Evolutionary conservation across 1,140 invertebrate species (phyloP), one percentile per base, ranked within the genome.

Genomic region (Andrena cerasifolii): DNA sequence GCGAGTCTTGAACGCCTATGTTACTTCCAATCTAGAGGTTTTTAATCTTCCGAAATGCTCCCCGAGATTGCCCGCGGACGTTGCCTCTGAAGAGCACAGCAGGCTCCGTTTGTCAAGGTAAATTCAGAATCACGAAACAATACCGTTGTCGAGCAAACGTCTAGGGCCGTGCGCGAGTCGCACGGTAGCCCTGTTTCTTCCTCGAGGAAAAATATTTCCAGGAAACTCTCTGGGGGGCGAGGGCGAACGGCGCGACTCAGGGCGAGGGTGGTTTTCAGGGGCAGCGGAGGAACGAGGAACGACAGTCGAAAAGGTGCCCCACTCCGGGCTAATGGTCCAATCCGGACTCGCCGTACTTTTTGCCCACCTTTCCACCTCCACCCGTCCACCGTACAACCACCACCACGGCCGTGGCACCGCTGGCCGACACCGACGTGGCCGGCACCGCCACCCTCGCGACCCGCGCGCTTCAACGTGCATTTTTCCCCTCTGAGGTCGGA

Each of bases 401-500:
- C 47, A 62, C 56, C 24, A 58, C 73, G 59, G 45, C 62, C 31
- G 28, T 33, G 14, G 28, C 54, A 33, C 58, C 26, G 21, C 53
- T 26, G 33, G 56, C n/a, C 75, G 58, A 24, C 45, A 72, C 5
- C 67, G 56, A 43, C 67, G 72, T 31, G 47, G 33, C 33, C 54
- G 59, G 67, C 80, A 59, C 62, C 81, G 71, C 76, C 71, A 86
- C 86, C 86, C 86, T 85, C 83, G 81, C 80, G 82, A 87, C 84
- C 86, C 83, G 84, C 83, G 80, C 84, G 79, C 84, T 85, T 88
- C 87, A 87, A 87, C 89, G 79, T 80, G 84, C 89, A 90, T 91
- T 92, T 93, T 92, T 93, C 91, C 91, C 91, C 91, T 92, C 91
- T 91, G 90, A 92, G 90, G 91, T 91, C 86, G 90, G n/a, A 77